A percentile compares a stretch with the other conserved stretches of the same genome.
Evolutionary conservation across 2,888 invertebrate species (phyloP).

Genomic region (Acrobasis consociella): DNA sequence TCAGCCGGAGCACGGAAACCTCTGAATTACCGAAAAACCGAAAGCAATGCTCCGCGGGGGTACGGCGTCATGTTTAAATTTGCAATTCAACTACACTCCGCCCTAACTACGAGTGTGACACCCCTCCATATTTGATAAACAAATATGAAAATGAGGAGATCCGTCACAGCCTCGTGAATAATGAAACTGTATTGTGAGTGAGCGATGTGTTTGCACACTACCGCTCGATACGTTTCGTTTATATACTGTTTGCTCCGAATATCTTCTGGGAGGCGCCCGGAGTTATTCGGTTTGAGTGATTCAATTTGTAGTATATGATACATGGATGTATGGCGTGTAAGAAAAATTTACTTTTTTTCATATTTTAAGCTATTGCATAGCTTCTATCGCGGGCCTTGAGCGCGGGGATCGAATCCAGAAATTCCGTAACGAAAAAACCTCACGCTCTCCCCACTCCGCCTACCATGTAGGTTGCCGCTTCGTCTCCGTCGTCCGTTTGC

Average conservation of each 20-base stretch:
- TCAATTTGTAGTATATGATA: too few relatives aligned
- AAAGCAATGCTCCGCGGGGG: constrained; percentile 20
- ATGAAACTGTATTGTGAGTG: constrained; percentile 33
- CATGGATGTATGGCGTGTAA: too few relatives aligned
- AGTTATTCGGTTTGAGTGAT: not conserved
- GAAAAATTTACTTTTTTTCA: too few relatives aligned
- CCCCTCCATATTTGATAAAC: constrained; percentile 49
- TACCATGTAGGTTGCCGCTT: too few relatives aligned
- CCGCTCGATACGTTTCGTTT: not conserved
- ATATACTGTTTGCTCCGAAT: not conserved
- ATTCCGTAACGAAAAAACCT: too few relatives aligned
- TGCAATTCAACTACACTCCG: constrained; percentile 57
- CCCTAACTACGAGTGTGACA: constrained; percentile 46
- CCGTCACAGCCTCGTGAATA: constrained; percentile 30
- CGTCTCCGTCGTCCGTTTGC: too few relatives aligned
- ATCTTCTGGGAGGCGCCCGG: not conserved
- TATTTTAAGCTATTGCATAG: too few relatives aligned
- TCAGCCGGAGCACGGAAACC: constrained; percentile 1
- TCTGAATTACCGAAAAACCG: constrained; percentile 15
- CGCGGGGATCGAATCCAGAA: too few relatives aligned
- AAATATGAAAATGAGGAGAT: constrained; percentile 45
- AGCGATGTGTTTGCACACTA: constrained; percentile 24
- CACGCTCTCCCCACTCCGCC: too few relatives aligned
- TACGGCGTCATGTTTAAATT: constrained; percentile 61
- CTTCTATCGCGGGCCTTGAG: too few relatives aligned